Evolutionary conservation across 1,140 invertebrate species (phyloP), one percentile per base, ranked within the genome.

Genomic region (Drosophila baimaii): DNA sequence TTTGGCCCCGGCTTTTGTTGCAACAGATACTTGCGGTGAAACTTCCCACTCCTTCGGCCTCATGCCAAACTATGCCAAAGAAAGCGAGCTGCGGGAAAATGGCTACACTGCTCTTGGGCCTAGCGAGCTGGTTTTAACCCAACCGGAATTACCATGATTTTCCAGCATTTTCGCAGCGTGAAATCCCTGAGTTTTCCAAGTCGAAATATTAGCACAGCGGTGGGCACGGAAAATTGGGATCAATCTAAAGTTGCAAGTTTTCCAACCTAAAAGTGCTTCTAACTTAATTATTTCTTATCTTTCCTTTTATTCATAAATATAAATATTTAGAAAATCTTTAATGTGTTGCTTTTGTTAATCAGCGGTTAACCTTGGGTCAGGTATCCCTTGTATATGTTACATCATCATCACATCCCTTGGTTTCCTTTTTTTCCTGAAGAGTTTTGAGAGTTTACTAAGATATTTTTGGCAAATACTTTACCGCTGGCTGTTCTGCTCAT

Each of bases 41-140:
- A 80, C 70, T 80, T 70, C 57, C 57, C 63, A 65, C 66, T 46
- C 25, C 27, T 35, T 35, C 62, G 55, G 61, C 52, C 78, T 17
- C 57, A 64, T 47, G 55, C 56, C 23, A 62, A 84, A 84, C 77
- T 84, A 84, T 84, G 77, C 81, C 77, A 77, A 81, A 77, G 63
- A 43, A 71, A 29, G 17, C 27, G 17, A 44, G 52, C n/a, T 15
- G n/a, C 13, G 31, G 68, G 65, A 57, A 71, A 70, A 68, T 66
- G 41, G 46, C 66, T 66, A 55, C 62, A 55, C 29, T 57, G 57
- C 62, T n/a, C n/a, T n/a, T n/a, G 31, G 41, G 27, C 52, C 54
- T 25, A 41, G 29, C n/a, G n/a, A n/a, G 56, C 27, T 13, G 39
- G 39, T 13, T 33, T 25, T 23, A 13, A n/a, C 27, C 25, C 37